A percentile compares a stretch with the other conserved stretches of the same genome.
These are phyloP conservation scores for Prionailurus bengalensis DNA, from an alignment of 2,113 vertebrate genomes.

Conservation along the genomic window DNA sequence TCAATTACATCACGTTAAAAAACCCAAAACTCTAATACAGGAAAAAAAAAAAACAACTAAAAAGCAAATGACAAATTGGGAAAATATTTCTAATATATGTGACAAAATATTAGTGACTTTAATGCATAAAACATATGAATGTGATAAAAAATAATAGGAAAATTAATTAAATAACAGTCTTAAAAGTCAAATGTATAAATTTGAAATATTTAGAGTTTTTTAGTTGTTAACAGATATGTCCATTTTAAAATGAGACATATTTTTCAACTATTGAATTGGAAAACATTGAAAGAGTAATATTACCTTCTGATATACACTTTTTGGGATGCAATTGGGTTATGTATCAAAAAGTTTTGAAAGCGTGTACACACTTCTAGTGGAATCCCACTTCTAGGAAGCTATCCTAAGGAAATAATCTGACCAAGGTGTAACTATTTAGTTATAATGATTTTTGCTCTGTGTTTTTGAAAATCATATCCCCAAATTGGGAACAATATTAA, in stretches of 20 bases:
- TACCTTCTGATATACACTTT: background rate
- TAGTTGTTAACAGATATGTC: background rate
- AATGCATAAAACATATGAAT: background rate
- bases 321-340: background rate
- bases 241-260: background rate
- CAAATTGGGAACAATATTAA: background rate
- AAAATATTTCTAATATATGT: background rate
- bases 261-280: background rate
- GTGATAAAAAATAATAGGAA: background rate
- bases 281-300: background rate
- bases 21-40: background rate
- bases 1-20: background rate
- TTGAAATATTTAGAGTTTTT: background rate
- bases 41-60: background rate
- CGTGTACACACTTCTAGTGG: background rate
- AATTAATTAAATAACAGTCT: slow-evolving; percentile 9
- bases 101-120: background rate
- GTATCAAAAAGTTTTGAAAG: background rate
- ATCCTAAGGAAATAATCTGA: slow-evolving; percentile 10
- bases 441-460: background rate
- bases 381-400: background rate
- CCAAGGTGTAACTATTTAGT: background rate
- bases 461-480: background rate
- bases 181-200: background rate
- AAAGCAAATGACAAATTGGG: background rate